Evolutionary conservation across 2,888 invertebrate genomes (phyloP).

Genomic region (Tetropium fuscum): DNA sequence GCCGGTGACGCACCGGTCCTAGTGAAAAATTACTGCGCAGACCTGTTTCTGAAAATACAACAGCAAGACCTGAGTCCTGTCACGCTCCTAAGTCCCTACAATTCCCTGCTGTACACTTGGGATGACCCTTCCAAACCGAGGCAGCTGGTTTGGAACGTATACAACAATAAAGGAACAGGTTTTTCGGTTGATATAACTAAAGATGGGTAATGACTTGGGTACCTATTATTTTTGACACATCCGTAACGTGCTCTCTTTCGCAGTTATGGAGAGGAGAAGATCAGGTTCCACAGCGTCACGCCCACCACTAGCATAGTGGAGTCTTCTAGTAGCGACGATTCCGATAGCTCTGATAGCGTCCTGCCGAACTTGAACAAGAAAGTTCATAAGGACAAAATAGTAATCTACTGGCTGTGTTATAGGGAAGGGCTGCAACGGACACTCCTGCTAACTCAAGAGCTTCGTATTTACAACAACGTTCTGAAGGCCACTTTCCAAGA

Average conservation of each 20-base stretch:
- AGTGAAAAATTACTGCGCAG: constrained; percentile 86
- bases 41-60: constrained; percentile 83
- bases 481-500: constrained; percentile 74
- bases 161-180: constrained; percentile 81
- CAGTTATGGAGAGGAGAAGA: constrained; percentile 78
- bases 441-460: constrained; percentile 81
- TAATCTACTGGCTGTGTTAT: constrained; percentile 85
- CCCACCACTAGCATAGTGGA: constrained; percentile 62
- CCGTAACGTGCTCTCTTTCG: neutral
- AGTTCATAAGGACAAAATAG: constrained; percentile 79
- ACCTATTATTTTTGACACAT: neutral
- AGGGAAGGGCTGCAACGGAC: constrained; percentile 81
- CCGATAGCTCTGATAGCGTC: constrained; percentile 65
- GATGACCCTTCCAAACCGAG: constrained; percentile 83
- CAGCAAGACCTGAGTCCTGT: constrained; percentile 75
- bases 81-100: constrained; percentile 80
- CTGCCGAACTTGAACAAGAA: constrained; percentile 69
- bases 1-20: constrained; percentile 85
- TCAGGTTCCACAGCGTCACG: constrained; percentile 78
- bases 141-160: constrained; percentile 84
- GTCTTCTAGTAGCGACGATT: constrained; percentile 71
- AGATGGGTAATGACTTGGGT: constrained; percentile 68
- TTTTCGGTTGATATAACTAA: constrained; percentile 79
- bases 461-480: constrained; percentile 75
- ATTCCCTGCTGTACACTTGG: constrained; percentile 86